These are phyloP conservation scores for Drosophila paramelanica DNA, from an alignment of 2,888 invertebrate species.

Conservation along the genomic window DNA sequence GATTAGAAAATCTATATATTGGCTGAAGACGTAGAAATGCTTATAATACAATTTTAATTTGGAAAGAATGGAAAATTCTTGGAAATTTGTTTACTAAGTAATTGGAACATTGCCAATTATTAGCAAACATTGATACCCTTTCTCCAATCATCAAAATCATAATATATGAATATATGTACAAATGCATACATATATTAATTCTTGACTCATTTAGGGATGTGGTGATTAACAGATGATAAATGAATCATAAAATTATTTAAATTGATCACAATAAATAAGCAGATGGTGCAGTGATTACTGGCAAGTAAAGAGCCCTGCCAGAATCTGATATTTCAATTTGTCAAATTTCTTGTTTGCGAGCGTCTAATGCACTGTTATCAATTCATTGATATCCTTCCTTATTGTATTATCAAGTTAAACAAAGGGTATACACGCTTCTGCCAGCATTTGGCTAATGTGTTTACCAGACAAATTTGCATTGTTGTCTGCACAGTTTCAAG, in stretches of 20 bases:
- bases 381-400: neutral
- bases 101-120: conserved; percentile 45
- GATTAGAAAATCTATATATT: neutral
- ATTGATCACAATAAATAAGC: neutral
- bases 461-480: conserved; percentile 48
- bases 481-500: conserved; percentile 62
- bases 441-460: conserved; percentile 6
- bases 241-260: conserved; percentile 32
- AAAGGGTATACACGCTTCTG: conserved; percentile 32
- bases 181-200: neutral
- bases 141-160: neutral
- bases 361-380: neutral
- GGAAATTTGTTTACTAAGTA: conserved; percentile 19
- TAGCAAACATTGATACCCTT: conserved; percentile 12
- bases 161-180: neutral
- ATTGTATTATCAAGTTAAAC: neutral
- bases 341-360: neutral
- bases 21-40: conserved; percentile 8
- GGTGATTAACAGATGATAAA: conserved; percentile 8
- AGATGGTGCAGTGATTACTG: neutral
- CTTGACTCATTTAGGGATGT: conserved; percentile 10
- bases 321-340: neutral
- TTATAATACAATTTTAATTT: neutral
- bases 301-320: neutral
- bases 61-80: conserved; percentile 25